A percentile compares a stretch with the other conserved stretches of the same genome.
phyloP scores from a whole-genome alignment of 2,797 vertebrate species.

The Triplophysa yarkandensis region DNA sequence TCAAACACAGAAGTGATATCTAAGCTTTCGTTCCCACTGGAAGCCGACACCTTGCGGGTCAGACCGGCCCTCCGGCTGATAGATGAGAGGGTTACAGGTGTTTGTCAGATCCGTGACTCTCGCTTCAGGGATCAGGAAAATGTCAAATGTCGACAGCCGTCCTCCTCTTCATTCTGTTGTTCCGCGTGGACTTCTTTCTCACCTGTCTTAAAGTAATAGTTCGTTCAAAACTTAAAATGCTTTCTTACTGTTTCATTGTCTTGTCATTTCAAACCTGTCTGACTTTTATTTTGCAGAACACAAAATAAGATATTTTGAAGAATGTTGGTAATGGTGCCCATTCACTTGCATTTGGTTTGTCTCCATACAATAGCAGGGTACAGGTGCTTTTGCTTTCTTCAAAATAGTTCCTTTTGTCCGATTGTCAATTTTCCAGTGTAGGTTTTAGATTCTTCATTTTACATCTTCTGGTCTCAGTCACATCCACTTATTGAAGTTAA shows the following conservation, averaged over 20 bases:
- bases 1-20: conserved; percentile 55
- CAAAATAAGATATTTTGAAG: too few species aligned
- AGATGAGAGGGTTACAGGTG: conserved; percentile 2
- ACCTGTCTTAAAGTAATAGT: too few species aligned
- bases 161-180: conserved; percentile 5
- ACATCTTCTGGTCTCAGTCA: conserved; percentile 33
- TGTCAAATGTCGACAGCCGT: conserved; percentile 27
- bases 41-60: conserved; percentile 38
- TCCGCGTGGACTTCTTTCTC: background rate
- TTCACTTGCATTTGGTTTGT: too few species aligned
- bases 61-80: conserved; percentile 20
- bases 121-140: background rate
- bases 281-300: too few species aligned
- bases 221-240: too few species aligned
- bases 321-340: too few species aligned
- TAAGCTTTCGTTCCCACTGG: conserved; percentile 36
- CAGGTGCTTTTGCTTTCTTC: too few species aligned
- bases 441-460: conserved; percentile 29
- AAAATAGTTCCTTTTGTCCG: too few species aligned
- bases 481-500: conserved; percentile 13
- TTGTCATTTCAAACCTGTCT: too few species aligned
- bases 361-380: too few species aligned
- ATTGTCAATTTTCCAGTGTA: conserved; percentile 22
- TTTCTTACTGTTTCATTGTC: too few species aligned
- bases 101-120: conserved; percentile 10